Base-by-base conservation (phyloP, 2,797 vertebrate genomes). In the Semotilus atromaculatus region DNA sequence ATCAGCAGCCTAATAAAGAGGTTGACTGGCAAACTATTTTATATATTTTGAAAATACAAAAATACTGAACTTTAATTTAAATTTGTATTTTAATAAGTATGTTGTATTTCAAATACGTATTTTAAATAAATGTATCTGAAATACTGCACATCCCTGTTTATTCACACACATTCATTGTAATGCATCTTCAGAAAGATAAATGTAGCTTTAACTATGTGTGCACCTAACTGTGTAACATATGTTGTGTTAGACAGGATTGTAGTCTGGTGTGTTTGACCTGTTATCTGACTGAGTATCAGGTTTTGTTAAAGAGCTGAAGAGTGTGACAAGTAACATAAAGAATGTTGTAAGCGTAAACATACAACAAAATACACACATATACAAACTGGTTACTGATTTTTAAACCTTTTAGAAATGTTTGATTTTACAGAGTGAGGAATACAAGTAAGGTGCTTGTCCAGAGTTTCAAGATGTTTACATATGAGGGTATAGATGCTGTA, bases 251-350 rank as follows among this genome's bases (percentile, higher is more conserved):
- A 72, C 68, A 73, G 92, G 94, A 96, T 95, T 96, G 95, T 82
- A 80, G 94, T 88, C 62, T 18, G 91, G 92, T 91, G 88, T 90
- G 95, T 96, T 93, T 91, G 93, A 94, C 95, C 90, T 91, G 95
- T 96, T 95, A 91, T 86, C 70, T 62, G 45, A 82, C 67, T 67
- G 82, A 23, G 45, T 73, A 91, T 91, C 90, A 80, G 89, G 90
- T 92, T 93, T 89, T 88, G 88, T 88, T 53, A 78, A 31, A 71
- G 21, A 82, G 13, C 36, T 38, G 10, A 36, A 91, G 84, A 89
- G 72, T 85, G 71, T 92, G 92, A 93, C 91, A 66, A 81, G 84
- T 83, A 91, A 78, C 87, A 87, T 85, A 80, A 88, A 92, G 90
- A 90, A 91, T 93, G 93, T 91, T 89, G 83, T 89, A 88, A 91